Base-by-base conservation (phyloP, 1,140 invertebrate species). In the Ladona fulva region DNA sequence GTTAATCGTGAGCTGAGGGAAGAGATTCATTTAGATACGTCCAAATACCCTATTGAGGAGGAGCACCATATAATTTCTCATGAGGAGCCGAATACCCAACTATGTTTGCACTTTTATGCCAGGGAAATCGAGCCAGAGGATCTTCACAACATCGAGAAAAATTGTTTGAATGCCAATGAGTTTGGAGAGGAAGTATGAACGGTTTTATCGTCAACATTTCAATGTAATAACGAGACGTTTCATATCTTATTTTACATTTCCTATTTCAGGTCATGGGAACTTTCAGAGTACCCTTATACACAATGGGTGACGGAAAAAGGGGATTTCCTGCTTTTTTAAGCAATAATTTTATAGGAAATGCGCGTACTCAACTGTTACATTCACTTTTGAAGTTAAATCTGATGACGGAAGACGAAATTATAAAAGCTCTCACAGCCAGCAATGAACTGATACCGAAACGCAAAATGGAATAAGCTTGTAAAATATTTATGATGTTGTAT, bases 251-350 rank as follows among this genome's bases (percentile, higher is more conserved):
- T 25, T 80, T 85, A 83, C 76, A 78, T n/a, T n/a, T n/a, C n/a
- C 79, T 29, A 37, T 81, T 79, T 0, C 76, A 83, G 83, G 85
- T 86, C 0, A 79, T 88, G 75, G 89, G 88, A 0, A 82, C 84
- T 19, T 74, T 89, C 14, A 83, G 88, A 75, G 84, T 87, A 5
- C 88, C 88, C 0, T 81, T 89, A 0, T 89, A 85, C 81, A 88
- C 87, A 6, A 87, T 89, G 86, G 79, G 81, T 12, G 88, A 89
- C 82, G 84, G 85, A 19, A 83, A 83, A 52, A 78, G 86, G 80
- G 89, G 89, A 16, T 84, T 89, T 42, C 88, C 88, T 75, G 84
- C 85, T 1, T 89, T 89, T 82, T 81, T 89, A 0, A 83, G 83
- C 25, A 85, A 89, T 78, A 81, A 83, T n/a, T 89, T 89, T 82